A percentile compares a stretch with the other conserved stretches of the same genome.
Evolutionary conservation across 2,113 vertebrate species (phyloP).

Genomic region (Salvelinus sp.): DNA sequence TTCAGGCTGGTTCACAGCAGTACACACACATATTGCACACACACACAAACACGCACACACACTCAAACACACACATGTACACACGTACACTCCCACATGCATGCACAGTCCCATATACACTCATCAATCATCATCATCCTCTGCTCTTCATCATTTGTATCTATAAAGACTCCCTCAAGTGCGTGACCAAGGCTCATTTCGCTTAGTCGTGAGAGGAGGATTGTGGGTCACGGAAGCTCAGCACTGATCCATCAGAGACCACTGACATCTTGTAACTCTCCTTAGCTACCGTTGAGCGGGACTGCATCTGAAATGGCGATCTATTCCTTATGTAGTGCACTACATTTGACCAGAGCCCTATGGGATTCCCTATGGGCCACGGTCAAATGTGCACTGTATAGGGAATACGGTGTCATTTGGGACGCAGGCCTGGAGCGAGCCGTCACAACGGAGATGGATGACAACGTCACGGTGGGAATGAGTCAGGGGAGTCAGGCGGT

Average conservation of each 20-base stretch:
- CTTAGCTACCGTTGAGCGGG: too few relatives aligned
- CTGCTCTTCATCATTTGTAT: constrained; percentile 5
- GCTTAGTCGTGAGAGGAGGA: not conserved
- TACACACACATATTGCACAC: not conserved
- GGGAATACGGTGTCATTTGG: too few relatives aligned
- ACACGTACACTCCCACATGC: not conserved
- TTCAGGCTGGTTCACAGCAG: not conserved
- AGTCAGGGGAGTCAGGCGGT: not conserved
- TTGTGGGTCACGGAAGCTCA: not conserved
- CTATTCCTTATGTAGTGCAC: too few relatives aligned
- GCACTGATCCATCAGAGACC: not conserved
- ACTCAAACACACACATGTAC: not conserved
- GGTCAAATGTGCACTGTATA: too few relatives aligned
- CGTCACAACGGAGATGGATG: not conserved
- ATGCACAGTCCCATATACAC: not conserved
- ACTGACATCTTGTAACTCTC: not conserved
- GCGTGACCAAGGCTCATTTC: constrained; percentile 1
- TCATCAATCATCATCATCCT: constrained; percentile 11
- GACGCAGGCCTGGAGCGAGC: not conserved
- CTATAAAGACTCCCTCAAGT: constrained; percentile 6
- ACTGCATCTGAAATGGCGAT: too few relatives aligned
- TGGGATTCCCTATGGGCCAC: too few relatives aligned
- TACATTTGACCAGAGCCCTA: too few relatives aligned
- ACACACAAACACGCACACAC: not conserved
- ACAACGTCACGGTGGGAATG: not conserved